Conservation (phyloP, 1,140 invertebrate genomes). For the Melanaphis sacchari region DNA sequence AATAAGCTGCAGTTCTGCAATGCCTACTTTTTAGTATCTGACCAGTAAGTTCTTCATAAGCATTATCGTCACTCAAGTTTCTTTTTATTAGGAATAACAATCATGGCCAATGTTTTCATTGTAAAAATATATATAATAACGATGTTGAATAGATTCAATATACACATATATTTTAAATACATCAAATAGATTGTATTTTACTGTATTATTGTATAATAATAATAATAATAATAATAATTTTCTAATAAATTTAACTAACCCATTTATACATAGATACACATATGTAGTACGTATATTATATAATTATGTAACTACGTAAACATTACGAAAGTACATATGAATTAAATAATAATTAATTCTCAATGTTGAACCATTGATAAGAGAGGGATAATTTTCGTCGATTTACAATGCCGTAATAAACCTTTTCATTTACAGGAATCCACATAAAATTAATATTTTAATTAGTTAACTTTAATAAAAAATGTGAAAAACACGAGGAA, state of each 20-base stretch:
- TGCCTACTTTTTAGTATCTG: neutral
- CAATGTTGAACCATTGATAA: neutral
- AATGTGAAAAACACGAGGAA: too few species aligned
- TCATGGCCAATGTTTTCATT: neutral
- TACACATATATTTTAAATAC: neutral
- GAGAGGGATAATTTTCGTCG: neutral
- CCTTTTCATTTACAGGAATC: too few species aligned
- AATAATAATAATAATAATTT: neutral
- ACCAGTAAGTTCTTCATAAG: neutral
- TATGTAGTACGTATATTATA: neutral
- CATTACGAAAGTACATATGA: neutral
- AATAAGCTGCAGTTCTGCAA: neutral
- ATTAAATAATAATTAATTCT: neutral
- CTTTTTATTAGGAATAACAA: too few species aligned
- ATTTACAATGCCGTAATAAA: too few species aligned
- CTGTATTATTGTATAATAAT: too few species aligned
- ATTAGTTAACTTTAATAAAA: too few species aligned
- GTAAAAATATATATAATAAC: neutral
- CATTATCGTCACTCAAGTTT: too few species aligned
- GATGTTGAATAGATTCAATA: neutral
- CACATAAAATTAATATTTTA: too few species aligned
- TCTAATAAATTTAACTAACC: neutral
- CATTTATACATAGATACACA: neutral
- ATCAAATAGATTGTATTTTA: neutral
- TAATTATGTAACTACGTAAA: neutral